Base-by-base conservation (phyloP, 1,140 invertebrate species). In the Pissodes strobi region DNA sequence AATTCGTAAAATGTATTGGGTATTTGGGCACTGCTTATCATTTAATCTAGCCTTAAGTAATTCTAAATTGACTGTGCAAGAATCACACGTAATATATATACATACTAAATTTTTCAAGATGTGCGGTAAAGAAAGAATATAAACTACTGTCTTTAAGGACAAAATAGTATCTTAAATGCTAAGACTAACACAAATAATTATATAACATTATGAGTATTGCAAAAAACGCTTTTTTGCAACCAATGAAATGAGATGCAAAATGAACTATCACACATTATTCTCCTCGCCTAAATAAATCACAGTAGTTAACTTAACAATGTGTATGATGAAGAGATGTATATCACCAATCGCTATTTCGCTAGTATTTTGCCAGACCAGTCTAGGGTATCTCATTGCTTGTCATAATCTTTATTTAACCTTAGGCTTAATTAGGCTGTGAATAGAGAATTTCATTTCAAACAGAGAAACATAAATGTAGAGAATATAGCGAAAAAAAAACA, bases 191-290 rank as follows among this genome's bases (percentile, higher is more conserved):
- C 45, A 39, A 45, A 62, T 23, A 53, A 45, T 23, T 61, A 58
- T 45, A 34, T 56, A 58, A 34, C 38, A 55, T 43, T 27, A 61
- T 67, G 65, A 67, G 65, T 67, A 67, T 67, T 67, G 59, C 55
- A 59, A 52, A 51, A 45, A 39, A 41, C 10, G 3, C n/a, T 46
- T 53, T 61, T 17, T 43, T 52, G 52, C 52, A 58, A 45, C 27
- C 25, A 51, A 52, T 21, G 17, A 51, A 41, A 51, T 61, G 57
- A 60, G 49, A 61, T 66, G 52, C 52, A 48, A 66, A 53, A 66
- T 37, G 57, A 56, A 34, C 43, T 61, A 61, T 66, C 64, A 62
- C 57, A 56, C 38, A 38, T 23, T 48, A 13, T 53, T 60, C 17
- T 13, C 19, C 12, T 58, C 15, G 25, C 37, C 30, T 51, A 51